These are phyloP conservation scores for Pogona vitticeps DNA, from an alignment of 2,113 vertebrate species.

Conservation along the genomic window DNA sequence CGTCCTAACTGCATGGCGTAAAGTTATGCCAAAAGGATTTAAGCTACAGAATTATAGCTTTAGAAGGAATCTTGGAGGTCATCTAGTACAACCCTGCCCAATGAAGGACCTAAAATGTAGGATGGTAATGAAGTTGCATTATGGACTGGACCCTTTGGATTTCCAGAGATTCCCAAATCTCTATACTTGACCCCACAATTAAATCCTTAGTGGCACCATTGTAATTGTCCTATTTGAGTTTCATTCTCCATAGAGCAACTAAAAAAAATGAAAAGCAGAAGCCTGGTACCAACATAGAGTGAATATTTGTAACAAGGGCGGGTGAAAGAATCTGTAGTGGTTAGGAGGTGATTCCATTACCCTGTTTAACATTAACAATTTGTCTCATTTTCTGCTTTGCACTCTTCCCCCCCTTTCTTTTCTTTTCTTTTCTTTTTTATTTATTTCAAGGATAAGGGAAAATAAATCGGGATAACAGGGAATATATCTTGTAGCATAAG, in stretches of 20 bases:
- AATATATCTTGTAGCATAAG: neutral
- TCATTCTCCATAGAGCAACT: too few species aligned
- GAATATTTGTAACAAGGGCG: slow-evolving; percentile 43
- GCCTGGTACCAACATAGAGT: slow-evolving; percentile 28
- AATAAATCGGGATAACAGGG: too few species aligned
- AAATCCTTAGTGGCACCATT: too few species aligned
- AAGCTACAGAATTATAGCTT: too few species aligned
- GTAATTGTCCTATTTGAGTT: too few species aligned
- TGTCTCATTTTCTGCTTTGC: neutral
- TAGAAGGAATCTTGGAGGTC: neutral
- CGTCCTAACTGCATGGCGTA: neutral
- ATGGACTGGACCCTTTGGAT: too few species aligned
- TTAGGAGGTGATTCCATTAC: neutral
- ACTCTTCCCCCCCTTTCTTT: too few species aligned
- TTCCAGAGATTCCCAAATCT: too few species aligned
- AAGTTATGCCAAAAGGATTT: too few species aligned
- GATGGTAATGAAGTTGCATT: neutral
- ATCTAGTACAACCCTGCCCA: neutral
- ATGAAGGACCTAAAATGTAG: neutral
- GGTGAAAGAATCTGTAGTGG: slow-evolving; percentile 62
- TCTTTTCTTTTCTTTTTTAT: too few species aligned
- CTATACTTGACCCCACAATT: too few species aligned
- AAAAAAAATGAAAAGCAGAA: neutral
- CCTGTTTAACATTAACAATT: neutral
- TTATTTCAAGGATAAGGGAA: too few species aligned